Conservation (phyloP, 2,888 invertebrate species). For the Maniola hyperantus region DNA sequence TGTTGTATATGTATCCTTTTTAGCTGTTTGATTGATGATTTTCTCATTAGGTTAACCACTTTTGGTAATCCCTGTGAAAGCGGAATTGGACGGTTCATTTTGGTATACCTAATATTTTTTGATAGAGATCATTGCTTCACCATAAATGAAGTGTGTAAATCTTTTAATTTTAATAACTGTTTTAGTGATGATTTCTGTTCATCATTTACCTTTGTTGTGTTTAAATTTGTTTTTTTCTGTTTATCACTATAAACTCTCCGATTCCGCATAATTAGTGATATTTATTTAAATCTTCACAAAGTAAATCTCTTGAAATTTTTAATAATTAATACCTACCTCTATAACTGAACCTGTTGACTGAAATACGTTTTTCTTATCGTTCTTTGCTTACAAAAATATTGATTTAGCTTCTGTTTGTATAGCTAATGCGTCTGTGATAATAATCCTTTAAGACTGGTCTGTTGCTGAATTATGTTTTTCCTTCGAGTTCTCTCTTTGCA, state of each 20-base stretch:
- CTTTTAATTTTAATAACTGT: not conserved
- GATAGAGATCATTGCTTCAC: no score
- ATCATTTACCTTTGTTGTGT: not conserved
- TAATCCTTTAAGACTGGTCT: slow-evolving; percentile 27
- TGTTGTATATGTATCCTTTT: slow-evolving; percentile 22
- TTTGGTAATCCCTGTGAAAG: no score
- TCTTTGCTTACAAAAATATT: slow-evolving; percentile 51
- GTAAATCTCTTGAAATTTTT: no score
- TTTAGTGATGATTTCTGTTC: not conserved
- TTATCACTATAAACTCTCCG: no score
- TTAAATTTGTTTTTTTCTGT: no score
- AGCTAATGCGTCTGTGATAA: slow-evolving; percentile 43
- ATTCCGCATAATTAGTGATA: no score
- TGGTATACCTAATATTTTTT: not conserved
- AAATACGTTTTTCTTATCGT: slow-evolving; percentile 28
- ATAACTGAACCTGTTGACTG: slow-evolving; percentile 6
- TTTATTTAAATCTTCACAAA: no score
- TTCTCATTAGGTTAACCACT: slow-evolving; percentile 7
- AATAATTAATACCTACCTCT: not conserved
- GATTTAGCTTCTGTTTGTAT: slow-evolving; percentile 51
- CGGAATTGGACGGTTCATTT: not conserved
- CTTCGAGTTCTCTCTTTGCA: slow-evolving; percentile 22
- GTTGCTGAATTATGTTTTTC: slow-evolving; percentile 22
- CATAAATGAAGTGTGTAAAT: no score
- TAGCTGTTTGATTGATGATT: slow-evolving; percentile 7